Evolutionary conservation across 2,113 vertebrate species (phyloP), one percentile per base, ranked within the genome.

Genomic region (Microtus montanus): DNA sequence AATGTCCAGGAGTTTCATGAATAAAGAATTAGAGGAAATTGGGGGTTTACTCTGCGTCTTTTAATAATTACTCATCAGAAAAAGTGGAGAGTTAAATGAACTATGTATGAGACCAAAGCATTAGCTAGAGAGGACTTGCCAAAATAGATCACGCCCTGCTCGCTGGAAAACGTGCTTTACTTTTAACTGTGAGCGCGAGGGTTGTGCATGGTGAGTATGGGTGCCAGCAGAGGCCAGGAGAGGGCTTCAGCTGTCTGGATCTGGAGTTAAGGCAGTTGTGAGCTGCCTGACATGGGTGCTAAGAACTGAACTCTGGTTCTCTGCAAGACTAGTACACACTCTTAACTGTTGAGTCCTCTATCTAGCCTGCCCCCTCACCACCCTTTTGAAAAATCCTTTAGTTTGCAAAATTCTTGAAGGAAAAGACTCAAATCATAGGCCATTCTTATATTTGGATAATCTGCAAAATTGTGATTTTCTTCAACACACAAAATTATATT

Each of bases 371-470:
- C 41, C 26, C n/a, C 13, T 38, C 19, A n/a, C 35, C 2, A 15
- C 13, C 87, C 22, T 58, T 79, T 85, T 61, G 41, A 22, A 92
- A 96, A 95, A 89, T 1, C 7, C 70, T 96, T 78, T 87, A 64
- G 64, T 89, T 91, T 84, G 78, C 49, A 92, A 85, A 86, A 49
- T 24, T 5, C 22, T 28, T 41, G 49, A 77, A 77, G 58, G 64
- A 87, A 95, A 87, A 28, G 52, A 91, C 28, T 35, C 41, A 89
- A 95, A 61, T 87, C 52, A 87, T 80, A 3, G 4, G 20, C 38
- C 89, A 93, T 52, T 83, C 54, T 95, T 87, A 83, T 33, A 87
- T 94, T 66, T 91, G 64, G 14, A 75, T 94, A 80, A 22, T 35
- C 2, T 33, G 54, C 22, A 83, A 95, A 86, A 13, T 49, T 38